Percentiles rank a stretch among this genome's conserved stretches.
Evolutionary conservation across 2,888 invertebrate species (phyloP).

Genomic region (Lithophane leautieri): DNA sequence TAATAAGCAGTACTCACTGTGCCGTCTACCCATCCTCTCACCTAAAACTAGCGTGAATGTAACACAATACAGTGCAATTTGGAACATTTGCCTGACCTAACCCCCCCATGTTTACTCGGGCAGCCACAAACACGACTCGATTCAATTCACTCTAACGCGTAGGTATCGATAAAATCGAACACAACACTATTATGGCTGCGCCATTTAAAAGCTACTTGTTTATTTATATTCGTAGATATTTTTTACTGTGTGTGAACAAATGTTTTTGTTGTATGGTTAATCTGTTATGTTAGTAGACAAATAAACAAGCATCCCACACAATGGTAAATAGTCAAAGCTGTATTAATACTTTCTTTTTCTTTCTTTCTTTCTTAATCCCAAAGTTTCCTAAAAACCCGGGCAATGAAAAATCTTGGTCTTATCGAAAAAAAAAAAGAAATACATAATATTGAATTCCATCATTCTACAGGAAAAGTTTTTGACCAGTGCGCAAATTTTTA

Average conservation of each 20-base stretch:
- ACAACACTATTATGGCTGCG: constrained; percentile 9
- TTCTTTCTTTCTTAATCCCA: neutral
- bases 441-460: no score
- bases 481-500: no score
- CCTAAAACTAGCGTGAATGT: neutral
- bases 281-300: neutral
- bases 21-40: neutral
- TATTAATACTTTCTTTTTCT: no score
- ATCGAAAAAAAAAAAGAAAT: neutral
- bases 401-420: neutral
- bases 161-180: constrained; percentile 32
- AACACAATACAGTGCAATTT: constrained; percentile 39
- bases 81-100: constrained; percentile 32
- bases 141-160: constrained; percentile 30
- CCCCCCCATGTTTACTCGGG: constrained; percentile 18
- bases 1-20: neutral
- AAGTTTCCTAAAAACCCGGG: neutral
- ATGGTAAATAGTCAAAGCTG: neutral
- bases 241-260: neutral
- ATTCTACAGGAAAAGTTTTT: no score
- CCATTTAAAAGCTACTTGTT: constrained; percentile 27
- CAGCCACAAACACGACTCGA: constrained; percentile 35
- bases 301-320: neutral
- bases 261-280: neutral
- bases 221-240: constrained; percentile 1